phyloP scores from a whole-genome alignment of 2,113 vertebrate genomes.

The Aegotheles bennettii region DNA sequence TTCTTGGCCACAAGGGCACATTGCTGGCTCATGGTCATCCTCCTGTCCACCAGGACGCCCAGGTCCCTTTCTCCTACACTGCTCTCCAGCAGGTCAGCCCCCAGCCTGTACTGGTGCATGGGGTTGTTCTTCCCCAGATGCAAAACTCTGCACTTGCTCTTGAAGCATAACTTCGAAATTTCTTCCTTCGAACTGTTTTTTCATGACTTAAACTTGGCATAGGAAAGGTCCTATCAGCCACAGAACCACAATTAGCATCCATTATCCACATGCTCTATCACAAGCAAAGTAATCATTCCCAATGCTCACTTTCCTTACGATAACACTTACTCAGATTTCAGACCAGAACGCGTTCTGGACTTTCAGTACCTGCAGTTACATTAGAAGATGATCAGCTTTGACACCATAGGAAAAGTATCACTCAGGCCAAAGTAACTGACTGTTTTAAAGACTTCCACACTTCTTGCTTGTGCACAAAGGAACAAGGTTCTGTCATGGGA shows the following conservation, averaged over 20 bases:
- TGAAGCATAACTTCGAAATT: neutral
- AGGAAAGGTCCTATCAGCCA: neutral
- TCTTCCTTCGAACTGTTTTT: neutral
- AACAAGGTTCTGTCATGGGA: neutral
- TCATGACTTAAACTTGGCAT: neutral
- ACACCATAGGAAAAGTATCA: neutral
- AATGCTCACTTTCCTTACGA: neutral
- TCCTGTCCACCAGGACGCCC: no score
- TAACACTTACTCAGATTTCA: neutral
- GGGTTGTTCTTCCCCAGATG: no score
- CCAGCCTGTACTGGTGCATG: no score
- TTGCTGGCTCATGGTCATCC: no score
- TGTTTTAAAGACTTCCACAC: neutral
- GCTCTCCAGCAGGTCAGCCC: no score
- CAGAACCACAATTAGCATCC: neutral
- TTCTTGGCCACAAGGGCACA: no score
- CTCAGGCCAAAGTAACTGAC: neutral
- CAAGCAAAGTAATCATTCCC: neutral
- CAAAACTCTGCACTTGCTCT: no score
- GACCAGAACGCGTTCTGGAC: neutral
- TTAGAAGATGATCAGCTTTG: neutral
- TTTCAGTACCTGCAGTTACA: neutral
- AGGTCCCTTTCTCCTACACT: no score
- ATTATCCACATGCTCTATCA: neutral
- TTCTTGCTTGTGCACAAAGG: rapidly evolving